phyloP scores from a whole-genome alignment of 1,140 invertebrate species.

The Amyelois transitella region DNA sequence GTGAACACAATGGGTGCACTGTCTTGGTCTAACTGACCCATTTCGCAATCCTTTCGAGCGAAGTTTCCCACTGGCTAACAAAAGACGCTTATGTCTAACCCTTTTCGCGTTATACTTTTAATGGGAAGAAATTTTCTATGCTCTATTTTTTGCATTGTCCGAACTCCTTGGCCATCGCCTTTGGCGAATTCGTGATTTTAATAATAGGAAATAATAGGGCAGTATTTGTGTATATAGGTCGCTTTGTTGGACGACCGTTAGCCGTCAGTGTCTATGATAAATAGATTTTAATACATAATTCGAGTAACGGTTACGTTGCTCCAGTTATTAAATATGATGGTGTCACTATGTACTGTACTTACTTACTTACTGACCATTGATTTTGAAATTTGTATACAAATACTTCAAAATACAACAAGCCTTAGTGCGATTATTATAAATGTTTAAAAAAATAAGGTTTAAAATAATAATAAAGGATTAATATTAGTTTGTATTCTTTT shows the following conservation, averaged over 20 bases:
- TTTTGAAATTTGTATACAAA: too few species aligned
- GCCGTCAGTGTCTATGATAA: background rate
- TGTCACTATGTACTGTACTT: too few species aligned
- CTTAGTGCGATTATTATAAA: too few species aligned
- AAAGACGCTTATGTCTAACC: constrained; percentile 50
- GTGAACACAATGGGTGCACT: constrained; percentile 36
- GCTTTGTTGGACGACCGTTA: background rate
- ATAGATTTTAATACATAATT: background rate
- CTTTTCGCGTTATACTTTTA: constrained; percentile 58
- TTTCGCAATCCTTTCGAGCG: constrained; percentile 48
- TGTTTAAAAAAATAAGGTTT: too few species aligned
- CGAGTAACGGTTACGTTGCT: background rate
- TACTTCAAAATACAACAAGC: too few species aligned
- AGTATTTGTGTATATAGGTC: background rate
- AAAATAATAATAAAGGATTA: too few species aligned
- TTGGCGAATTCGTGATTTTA: constrained; percentile 60
- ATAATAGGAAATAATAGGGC: constrained; percentile 21
- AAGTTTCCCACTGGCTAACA: constrained; percentile 69
- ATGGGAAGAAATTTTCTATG: constrained; percentile 62
- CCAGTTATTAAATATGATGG: too few species aligned
- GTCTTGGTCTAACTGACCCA: constrained; percentile 61
- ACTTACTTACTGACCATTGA: too few species aligned
- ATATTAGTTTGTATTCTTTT: too few species aligned
- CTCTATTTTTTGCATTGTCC: constrained; percentile 73
- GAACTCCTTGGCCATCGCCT: constrained; percentile 45